Evolutionary conservation across 2,113 vertebrate species (phyloP).

Genomic region (Burhinus oedicnemus): DNA sequence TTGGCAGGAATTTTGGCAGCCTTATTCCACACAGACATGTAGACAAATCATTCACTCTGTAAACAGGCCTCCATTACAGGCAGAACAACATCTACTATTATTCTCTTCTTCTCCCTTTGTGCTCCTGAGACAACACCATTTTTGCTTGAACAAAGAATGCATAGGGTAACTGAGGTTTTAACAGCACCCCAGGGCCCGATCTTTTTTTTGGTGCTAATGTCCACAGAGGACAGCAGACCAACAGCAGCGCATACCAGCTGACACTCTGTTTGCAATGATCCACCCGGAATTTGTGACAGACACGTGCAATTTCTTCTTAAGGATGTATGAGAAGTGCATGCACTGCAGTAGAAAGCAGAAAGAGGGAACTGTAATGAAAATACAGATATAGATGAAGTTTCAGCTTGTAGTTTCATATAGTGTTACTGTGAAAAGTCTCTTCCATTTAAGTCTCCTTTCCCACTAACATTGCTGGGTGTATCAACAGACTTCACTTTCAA

Average conservation of each 20-base stretch:
- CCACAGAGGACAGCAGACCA: not conserved
- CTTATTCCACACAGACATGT: not conserved
- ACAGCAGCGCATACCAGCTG: not conserved
- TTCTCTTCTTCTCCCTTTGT: not conserved
- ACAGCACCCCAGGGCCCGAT: not conserved
- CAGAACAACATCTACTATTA: not conserved
- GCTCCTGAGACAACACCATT: not conserved
- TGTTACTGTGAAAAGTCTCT: not conserved
- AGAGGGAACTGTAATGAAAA: not conserved
- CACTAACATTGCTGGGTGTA: not conserved
- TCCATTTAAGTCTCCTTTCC: not conserved
- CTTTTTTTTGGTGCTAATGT: not conserved
- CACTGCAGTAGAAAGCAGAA: not conserved
- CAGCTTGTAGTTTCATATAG: not conserved
- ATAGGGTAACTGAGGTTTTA: not conserved
- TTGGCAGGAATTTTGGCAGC: conserved; percentile 10
- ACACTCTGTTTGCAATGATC: not conserved
- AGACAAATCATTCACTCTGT: not conserved
- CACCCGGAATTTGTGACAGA: not conserved
- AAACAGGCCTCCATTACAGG: not conserved
- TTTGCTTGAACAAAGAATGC: not conserved
- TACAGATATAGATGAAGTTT: not conserved
- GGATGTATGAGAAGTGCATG: not conserved
- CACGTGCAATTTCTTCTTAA: not conserved
- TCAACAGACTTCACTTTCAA: not conserved